Evolutionary conservation across 2,888 invertebrate species (phyloP).

Genomic region (Sinentomon sp.): DNA sequence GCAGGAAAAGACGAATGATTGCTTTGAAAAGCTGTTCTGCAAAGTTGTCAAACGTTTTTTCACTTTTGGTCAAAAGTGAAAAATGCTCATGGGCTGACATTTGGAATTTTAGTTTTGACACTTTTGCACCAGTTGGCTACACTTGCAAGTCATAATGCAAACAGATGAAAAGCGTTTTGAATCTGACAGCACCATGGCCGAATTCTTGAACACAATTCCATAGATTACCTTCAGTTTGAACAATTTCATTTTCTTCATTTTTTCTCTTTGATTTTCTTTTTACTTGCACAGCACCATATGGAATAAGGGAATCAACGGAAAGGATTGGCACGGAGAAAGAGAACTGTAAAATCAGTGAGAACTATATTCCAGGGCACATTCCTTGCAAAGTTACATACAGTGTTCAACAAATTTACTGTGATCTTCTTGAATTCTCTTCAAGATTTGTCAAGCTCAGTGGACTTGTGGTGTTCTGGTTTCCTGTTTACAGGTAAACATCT

Average conservation of each 20-base stretch:
- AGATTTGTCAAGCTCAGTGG: slow-evolving; percentile 43
- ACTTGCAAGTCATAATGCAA: no score
- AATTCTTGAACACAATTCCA: no score
- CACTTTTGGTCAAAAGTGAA: no score
- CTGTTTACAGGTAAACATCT: slow-evolving; percentile 55
- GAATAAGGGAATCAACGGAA: slow-evolving; percentile 77
- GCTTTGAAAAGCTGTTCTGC: no score
- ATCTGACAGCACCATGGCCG: no score
- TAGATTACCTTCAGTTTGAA: no score
- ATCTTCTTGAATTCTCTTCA: slow-evolving; percentile 58
- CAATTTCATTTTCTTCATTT: background rate
- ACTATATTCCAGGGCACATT: slow-evolving; percentile 38
- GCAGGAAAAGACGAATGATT: no score
- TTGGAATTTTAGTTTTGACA: no score
- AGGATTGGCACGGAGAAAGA: slow-evolving; percentile 34
- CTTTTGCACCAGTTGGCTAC: no score
- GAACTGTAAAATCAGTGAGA: slow-evolving; percentile 32
- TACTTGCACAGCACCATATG: slow-evolving; percentile 60
- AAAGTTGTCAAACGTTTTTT: no score
- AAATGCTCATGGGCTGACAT: no score
- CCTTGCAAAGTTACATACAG: slow-evolving; percentile 65
- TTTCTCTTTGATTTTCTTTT: background rate
- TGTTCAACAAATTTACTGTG: slow-evolving; percentile 48
- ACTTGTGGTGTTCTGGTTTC: slow-evolving; percentile 82
- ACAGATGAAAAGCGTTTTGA: no score